Percentiles rank a stretch among this genome's conserved stretches.
Conservation (phyloP, 2,113 vertebrate species). For the Candoia aspera region DNA sequence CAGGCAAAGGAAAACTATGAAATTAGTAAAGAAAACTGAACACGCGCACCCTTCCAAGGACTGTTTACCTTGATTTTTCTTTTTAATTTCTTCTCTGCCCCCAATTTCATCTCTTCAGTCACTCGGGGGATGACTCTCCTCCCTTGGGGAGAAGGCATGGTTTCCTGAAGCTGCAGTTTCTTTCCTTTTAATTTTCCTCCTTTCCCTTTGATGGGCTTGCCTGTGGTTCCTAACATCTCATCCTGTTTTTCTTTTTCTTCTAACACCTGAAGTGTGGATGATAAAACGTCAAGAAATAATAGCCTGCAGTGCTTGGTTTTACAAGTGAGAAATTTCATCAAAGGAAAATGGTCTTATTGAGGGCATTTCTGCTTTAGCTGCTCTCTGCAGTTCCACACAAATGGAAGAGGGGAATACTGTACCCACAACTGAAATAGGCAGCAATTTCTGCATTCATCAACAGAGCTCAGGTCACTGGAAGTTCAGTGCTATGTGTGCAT, state of each 20-base stretch:
- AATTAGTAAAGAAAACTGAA: background rate
- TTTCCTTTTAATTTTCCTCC: slow-evolving; percentile 76
- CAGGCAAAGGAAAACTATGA: background rate
- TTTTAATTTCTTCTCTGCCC: slow-evolving; percentile 84
- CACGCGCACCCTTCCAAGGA: background rate
- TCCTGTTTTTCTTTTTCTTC: slow-evolving; percentile 84
- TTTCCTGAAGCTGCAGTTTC: slow-evolving; percentile 81
- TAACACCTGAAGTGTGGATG: slow-evolving; percentile 61
- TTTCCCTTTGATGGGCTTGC: slow-evolving; percentile 76
- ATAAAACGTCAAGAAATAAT: background rate
- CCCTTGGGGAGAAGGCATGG: slow-evolving; percentile 86
- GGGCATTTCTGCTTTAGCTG: background rate
- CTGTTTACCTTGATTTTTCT: slow-evolving; percentile 84
- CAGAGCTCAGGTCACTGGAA: background rate
- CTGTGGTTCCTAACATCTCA: slow-evolving; percentile 50
- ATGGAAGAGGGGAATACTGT: background rate
- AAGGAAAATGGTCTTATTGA: background rate
- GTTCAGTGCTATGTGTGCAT: background rate
- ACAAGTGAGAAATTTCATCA: background rate
- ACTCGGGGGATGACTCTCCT: slow-evolving; percentile 85
- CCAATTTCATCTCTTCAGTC: slow-evolving; percentile 91
- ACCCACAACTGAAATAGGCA: background rate
- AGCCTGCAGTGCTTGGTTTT: background rate
- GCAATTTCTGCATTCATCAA: background rate
- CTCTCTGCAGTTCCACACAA: background rate